Evolutionary conservation across 1,140 invertebrate species (phyloP), one percentile per base, ranked within the genome.

Genomic region (Panonychus citri): DNA sequence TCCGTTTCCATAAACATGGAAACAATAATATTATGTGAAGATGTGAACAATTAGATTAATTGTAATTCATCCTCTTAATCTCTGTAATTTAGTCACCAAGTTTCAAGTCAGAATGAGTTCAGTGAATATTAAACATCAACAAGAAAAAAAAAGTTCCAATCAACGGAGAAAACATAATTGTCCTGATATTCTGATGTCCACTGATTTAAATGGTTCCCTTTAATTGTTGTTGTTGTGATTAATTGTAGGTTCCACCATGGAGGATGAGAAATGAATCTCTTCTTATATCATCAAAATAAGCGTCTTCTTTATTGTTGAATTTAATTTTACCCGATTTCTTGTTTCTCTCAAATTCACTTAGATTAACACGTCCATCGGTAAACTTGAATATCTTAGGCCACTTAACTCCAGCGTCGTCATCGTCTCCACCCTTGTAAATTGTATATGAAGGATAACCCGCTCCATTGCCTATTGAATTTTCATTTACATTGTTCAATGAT

Each of bases 301-400:
- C 43, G 34, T 52, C 25, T 25, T 58, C 39, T 27, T 58, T 58
- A 8, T 42, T 49, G 43, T 74, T 75, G 64, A 81, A 80, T 64
- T 79, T 76, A 34, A 78, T 77, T 63, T 75, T 75, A 0, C 78
- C 77, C 57, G 80, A 75, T 62, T 74, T 74, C 62, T 75, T 75
- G 48, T 76, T 74, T 21, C 77, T 70, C 57, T 72, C 70, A 66
- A 78, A 77, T 58, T 76, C 70, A n/a, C 64, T 64, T 24, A 78
- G 55, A 61, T 61, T 61, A 25, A 56, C 53, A 19, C 60, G 7
- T 13, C 60, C 60, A 46, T 61, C 60, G 19, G 54, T 60, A 46
- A 61, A 61, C 49, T 54, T 55, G 39, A 61, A 61, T 51, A 61
- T 60, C 21, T 50, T 57, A 2, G 51, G 51, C 28, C 39, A 53